phyloP scores from a whole-genome alignment of 2,113 vertebrate genomes.

The Rhea americana region DNA sequence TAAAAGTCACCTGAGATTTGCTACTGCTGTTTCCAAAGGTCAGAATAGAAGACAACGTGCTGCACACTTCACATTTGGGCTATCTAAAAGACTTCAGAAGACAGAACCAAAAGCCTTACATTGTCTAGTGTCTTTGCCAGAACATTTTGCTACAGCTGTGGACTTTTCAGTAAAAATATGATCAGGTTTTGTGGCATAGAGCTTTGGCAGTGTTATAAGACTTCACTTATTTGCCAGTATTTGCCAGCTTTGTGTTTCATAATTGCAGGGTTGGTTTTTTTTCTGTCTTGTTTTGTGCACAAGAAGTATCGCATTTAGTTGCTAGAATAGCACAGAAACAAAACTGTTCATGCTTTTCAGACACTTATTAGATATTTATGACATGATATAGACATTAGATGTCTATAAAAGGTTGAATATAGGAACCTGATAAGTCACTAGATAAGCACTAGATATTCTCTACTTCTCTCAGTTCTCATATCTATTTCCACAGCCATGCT shows the following conservation, averaged over 20 bases:
- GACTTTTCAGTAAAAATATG: background rate
- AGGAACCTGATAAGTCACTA: background rate
- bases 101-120: background rate
- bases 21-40: background rate
- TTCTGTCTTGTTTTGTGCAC: background rate
- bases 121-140: background rate
- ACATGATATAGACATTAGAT: background rate
- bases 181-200: background rate
- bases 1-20: background rate
- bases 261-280: background rate
- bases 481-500: background rate
- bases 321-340: background rate
- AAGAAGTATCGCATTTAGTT: background rate
- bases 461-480: background rate
- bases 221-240: background rate
- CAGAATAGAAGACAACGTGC: background rate
- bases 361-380: background rate
- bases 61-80: background rate
- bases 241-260: background rate
- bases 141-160: background rate
- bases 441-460: slow-evolving; percentile 4
- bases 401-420: background rate
- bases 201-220: background rate
- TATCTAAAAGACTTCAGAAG: background rate
- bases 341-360: background rate